These are phyloP conservation scores for Caprella mutica DNA, from an alignment of 2,888 invertebrate genomes.

Conservation along the genomic window DNA sequence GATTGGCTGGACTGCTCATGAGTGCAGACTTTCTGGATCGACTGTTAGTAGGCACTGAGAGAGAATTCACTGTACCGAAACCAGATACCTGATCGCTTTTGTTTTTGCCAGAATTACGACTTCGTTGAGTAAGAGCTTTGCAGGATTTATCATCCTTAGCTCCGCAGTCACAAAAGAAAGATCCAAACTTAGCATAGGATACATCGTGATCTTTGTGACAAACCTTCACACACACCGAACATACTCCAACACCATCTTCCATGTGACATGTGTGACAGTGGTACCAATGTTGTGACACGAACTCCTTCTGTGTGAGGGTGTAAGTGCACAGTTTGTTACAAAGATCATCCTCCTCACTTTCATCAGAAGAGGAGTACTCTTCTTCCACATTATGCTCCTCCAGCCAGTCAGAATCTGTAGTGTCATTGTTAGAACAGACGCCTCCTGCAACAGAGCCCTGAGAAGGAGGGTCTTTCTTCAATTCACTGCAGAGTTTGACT, in stretches of 20 bases:
- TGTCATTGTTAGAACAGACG: not conserved
- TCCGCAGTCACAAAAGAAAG: conserved; percentile 98
- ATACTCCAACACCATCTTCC: conserved; percentile 96
- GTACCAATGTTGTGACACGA: conserved; percentile 70
- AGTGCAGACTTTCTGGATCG: too few relatives aligned
- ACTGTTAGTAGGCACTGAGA: too few relatives aligned
- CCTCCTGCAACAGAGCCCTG: not conserved
- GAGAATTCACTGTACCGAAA: too few relatives aligned
- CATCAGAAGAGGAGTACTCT: not conserved
- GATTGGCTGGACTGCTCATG: too few relatives aligned
- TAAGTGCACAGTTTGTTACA: conserved; percentile 91
- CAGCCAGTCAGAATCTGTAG: not conserved
- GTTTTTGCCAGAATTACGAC: too few relatives aligned
- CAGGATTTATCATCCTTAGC: conserved; percentile 81
- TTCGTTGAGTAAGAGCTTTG: too few relatives aligned
- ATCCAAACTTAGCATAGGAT: conserved; percentile 93
- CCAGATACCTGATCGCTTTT: too few relatives aligned
- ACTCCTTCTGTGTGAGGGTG: conserved; percentile 88
- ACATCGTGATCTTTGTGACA: conserved; percentile 95
- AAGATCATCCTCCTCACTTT: conserved; percentile 70
- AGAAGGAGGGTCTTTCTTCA: conserved; percentile 10
- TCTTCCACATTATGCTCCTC: too few relatives aligned
- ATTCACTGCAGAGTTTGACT: conserved; percentile 40
- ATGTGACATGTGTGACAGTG: conserved; percentile 98
- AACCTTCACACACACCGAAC: conserved; percentile 91